Base-by-base conservation (phyloP, 2,113 vertebrate genomes). In the Tetrax tetrax region DNA sequence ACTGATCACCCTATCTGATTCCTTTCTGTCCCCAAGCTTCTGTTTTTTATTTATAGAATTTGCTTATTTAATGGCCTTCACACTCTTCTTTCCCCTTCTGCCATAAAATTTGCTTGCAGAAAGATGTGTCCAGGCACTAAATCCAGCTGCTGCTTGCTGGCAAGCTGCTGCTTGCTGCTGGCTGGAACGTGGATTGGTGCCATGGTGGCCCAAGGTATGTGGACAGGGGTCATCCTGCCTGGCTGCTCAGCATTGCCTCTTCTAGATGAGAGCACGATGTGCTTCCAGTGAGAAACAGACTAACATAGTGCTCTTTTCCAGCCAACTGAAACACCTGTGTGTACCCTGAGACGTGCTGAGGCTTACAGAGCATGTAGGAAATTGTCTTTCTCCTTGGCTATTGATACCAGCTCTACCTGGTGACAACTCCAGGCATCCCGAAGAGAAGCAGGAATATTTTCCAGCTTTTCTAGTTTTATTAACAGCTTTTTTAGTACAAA, bases 131-230 rank as follows among this genome's bases (percentile, higher is more conserved):
- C 1, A 0, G 11, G 18, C n/a, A 69, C 22, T 68, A 59, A 59
- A 45, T 31, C 37, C 15, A 64, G 12, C 11, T 82, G 9, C 41
- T 68, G 15, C 14, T 41, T 14, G 3, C 59, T 66, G 25, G 35
- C 53, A 83, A 45, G 21, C 14, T 45, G 17, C 33, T 74, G 9
- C 74, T 69, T 69, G 28, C 33, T 69, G n/a, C 29, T 9, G 33
- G 3, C 14, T 1, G 2, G 48, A 45, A 7, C 1, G 2, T 13
- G 35, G 41, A 50, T 25, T 54, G 16, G 10, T 37, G 35, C 7
- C 45, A 5, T 23, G 33, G 9, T 60, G 23, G 19, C 31, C n/a
- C 31, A 29, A 50, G 47, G 37, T 25, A 21, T 35, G 23, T 8
- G 35, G 19, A n/a, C 25, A 38, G 11, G 23, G 35, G 6, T 66